Percentiles rank a stretch among this genome's conserved stretches.
Evolutionary conservation across 2,113 vertebrate species (phyloP).

Genomic region (Apistogramma diplotaenia): DNA sequence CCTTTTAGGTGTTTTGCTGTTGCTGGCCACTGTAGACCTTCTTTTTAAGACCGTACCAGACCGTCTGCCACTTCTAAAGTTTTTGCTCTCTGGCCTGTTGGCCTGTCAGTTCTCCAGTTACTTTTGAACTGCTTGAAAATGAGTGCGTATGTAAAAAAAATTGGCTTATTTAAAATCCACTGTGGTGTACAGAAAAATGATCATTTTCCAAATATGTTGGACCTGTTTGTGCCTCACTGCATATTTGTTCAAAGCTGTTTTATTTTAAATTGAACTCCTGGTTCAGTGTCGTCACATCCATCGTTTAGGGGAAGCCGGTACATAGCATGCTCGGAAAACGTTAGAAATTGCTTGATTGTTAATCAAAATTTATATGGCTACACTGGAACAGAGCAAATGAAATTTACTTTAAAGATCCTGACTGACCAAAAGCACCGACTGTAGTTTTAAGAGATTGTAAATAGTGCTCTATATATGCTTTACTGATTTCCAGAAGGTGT

Average conservation of each 20-base stretch:
- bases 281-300: neutral
- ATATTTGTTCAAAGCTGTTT: neutral
- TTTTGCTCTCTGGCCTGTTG: too few species aligned
- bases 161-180: neutral
- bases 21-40: too few species aligned
- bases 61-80: too few species aligned
- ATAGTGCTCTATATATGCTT: neutral
- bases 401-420: neutral
- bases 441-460: neutral
- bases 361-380: neutral
- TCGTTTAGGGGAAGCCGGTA: neutral
- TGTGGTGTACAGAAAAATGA: neutral
- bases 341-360: neutral
- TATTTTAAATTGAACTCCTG: neutral
- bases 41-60: too few species aligned
- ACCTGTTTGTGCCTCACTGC: neutral
- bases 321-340: neutral
- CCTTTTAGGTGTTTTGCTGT: too few species aligned
- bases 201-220: neutral
- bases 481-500: neutral
- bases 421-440: neutral
- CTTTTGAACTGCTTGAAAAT: too few species aligned
- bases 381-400: neutral
- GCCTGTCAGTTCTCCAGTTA: too few species aligned
- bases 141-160: too few species aligned